Conservation (phyloP, 2,113 vertebrate genomes). For the Brachirus orientalis region DNA sequence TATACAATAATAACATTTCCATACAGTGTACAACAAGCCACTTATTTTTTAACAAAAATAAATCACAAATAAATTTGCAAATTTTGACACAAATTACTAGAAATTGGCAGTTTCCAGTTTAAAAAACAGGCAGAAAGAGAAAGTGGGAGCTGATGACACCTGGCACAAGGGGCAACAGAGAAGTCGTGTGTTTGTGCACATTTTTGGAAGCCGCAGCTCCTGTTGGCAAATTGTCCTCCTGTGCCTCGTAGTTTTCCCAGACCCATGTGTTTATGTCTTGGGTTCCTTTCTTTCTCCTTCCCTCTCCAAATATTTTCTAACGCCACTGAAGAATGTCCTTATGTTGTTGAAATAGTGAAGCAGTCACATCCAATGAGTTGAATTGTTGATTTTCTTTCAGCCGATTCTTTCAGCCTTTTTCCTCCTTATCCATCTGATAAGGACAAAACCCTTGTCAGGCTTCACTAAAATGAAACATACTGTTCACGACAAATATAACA, state of each 20-base stretch:
- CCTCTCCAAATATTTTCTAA: constrained; percentile 80
- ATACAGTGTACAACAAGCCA: too few species aligned
- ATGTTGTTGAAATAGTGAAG: constrained; percentile 63
- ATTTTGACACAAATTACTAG: neutral
- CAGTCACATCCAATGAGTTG: constrained; percentile 48
- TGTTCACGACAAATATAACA: neutral
- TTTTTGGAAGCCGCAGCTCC: constrained; percentile 75
- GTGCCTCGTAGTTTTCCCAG: constrained; percentile 56
- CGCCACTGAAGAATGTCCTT: constrained; percentile 80
- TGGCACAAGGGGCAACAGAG: constrained; percentile 32
- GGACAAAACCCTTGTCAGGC: constrained; percentile 17
- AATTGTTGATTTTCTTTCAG: constrained; percentile 36
- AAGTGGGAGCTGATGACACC: constrained; percentile 26
- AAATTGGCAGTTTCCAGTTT: constrained; percentile 3
- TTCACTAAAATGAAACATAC: neutral
- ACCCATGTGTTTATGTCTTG: constrained; percentile 57
- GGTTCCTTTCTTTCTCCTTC: constrained; percentile 62
- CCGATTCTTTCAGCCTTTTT: constrained; percentile 39
- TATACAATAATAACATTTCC: too few species aligned
- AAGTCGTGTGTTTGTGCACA: constrained; percentile 51
- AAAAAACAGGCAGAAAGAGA: constrained; percentile 6
- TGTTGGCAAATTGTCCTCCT: constrained; percentile 62
- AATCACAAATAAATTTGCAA: neutral
- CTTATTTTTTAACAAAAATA: neutral
- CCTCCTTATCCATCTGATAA: constrained; percentile 17